phyloP scores from a whole-genome alignment of 1,140 invertebrate species.

The Lepidurus apus region DNA sequence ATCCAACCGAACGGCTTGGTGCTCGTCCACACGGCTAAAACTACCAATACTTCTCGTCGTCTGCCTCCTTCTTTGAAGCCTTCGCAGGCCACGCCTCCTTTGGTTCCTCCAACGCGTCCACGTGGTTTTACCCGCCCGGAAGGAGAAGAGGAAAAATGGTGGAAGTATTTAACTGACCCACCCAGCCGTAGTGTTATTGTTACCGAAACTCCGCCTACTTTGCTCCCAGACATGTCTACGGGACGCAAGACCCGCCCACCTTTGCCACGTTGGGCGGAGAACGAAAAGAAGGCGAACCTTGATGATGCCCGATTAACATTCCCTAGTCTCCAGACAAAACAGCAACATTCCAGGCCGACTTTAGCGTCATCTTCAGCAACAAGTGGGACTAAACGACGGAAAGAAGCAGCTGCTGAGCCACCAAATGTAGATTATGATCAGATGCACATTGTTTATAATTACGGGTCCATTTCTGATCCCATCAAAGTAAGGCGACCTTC shows the following conservation, averaged over 20 bases:
- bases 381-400: conserved; percentile 1
- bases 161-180: conserved; percentile 4
- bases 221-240: too few relatives aligned
- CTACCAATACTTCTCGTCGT: conserved; percentile 27
- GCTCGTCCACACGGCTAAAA: conserved; percentile 35
- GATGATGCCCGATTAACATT: conserved; percentile 9
- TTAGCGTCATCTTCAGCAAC: not conserved
- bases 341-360: not conserved
- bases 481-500: conserved; percentile 1
- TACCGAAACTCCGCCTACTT: not conserved
- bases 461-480: conserved; percentile 20
- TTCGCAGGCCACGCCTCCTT: not conserved
- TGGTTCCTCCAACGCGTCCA: not conserved
- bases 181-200: not conserved
- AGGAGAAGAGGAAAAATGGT: not conserved
- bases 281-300: conserved; percentile 17
- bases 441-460: conserved; percentile 1
- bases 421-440: conserved; percentile 15
- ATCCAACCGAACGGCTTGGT: conserved; percentile 45
- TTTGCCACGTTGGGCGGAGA: conserved; percentile 6
- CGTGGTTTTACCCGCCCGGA: not conserved
- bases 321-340: not conserved
- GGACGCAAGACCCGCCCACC: not conserved
- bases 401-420: not conserved
- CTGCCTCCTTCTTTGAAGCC: not conserved